Evolutionary conservation across 2,797 vertebrate genomes (phyloP).

Genomic region (Pangasius larnaudii): DNA sequence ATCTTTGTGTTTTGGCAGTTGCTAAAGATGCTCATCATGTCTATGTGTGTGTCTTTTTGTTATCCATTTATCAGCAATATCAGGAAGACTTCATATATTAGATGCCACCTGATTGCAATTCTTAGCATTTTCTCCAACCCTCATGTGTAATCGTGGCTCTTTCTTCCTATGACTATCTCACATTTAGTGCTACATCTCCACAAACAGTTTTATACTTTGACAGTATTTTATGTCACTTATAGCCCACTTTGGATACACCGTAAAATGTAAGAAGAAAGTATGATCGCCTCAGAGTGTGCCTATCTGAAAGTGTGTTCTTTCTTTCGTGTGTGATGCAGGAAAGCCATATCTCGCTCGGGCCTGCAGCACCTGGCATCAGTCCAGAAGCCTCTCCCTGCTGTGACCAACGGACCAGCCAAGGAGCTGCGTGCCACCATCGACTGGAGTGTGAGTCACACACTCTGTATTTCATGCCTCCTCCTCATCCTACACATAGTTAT

Average conservation of each 20-base stretch:
- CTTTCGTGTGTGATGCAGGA: slow-evolving; percentile 77
- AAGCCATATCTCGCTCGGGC: slow-evolving; percentile 95
- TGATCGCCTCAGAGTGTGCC: neutral
- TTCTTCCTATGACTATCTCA: neutral
- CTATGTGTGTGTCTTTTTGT: slow-evolving; percentile 17
- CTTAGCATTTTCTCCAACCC: neutral
- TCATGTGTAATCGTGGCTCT: neutral
- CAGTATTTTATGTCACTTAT: neutral
- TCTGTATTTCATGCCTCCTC: slow-evolving; percentile 15
- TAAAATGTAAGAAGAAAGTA: neutral
- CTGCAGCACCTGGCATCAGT: slow-evolving; percentile 92
- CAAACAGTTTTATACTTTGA: neutral
- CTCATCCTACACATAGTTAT: slow-evolving; percentile 27
- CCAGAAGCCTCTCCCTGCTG: slow-evolving; percentile 80
- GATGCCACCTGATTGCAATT: neutral
- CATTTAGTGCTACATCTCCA: neutral
- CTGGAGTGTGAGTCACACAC: slow-evolving; percentile 87
- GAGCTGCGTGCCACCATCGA: slow-evolving; percentile 88
- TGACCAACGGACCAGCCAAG: slow-evolving; percentile 93
- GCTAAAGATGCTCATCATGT: slow-evolving; percentile 34
- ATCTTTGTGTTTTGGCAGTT: slow-evolving; percentile 53
- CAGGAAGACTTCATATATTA: neutral
- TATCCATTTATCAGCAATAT: neutral
- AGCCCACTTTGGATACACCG: neutral
- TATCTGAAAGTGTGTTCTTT: slow-evolving; percentile 18